These are phyloP conservation scores for Dermolepida albohirtum DNA, from an alignment of 2,888 invertebrate species.

Conservation along the genomic window DNA sequence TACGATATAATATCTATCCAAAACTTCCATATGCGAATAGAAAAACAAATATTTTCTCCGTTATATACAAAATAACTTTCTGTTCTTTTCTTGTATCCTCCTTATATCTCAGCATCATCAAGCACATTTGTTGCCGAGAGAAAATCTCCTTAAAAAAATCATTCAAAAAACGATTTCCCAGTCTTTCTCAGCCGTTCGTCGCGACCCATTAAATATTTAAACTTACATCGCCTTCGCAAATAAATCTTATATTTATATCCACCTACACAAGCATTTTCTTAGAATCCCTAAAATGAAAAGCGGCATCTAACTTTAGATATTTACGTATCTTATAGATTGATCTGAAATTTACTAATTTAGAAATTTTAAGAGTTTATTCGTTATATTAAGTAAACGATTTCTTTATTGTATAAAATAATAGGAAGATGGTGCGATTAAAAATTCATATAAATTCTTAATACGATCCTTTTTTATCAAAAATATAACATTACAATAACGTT, in stretches of 20 bases:
- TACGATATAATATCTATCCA: slow-evolving; percentile 35
- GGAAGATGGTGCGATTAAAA: no score
- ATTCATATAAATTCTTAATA: no score
- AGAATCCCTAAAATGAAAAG: background rate
- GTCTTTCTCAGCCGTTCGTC: slow-evolving; percentile 13
- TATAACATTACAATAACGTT: no score
- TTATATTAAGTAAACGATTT: no score
- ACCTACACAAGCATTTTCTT: background rate
- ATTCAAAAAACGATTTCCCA: slow-evolving; percentile 28
- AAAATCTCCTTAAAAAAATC: slow-evolving; percentile 29
- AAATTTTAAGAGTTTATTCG: no score
- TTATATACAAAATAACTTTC: slow-evolving; percentile 28
- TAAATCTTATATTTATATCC: slow-evolving; percentile 15
- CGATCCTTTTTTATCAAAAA: no score
- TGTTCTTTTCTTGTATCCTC: background rate
- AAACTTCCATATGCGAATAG: slow-evolving; percentile 27
- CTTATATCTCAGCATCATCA: slow-evolving; percentile 19
- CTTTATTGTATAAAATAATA: no score
- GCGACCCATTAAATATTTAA: slow-evolving; percentile 38
- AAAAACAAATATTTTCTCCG: slow-evolving; percentile 25
- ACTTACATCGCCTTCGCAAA: slow-evolving; percentile 27
- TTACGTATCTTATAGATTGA: background rate
- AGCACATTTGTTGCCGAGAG: slow-evolving; percentile 22
- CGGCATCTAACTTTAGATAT: background rate
- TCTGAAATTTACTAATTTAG: background rate